phyloP scores from a whole-genome alignment of 2,888 invertebrate species.

The Fabriciana adippe region DNA sequence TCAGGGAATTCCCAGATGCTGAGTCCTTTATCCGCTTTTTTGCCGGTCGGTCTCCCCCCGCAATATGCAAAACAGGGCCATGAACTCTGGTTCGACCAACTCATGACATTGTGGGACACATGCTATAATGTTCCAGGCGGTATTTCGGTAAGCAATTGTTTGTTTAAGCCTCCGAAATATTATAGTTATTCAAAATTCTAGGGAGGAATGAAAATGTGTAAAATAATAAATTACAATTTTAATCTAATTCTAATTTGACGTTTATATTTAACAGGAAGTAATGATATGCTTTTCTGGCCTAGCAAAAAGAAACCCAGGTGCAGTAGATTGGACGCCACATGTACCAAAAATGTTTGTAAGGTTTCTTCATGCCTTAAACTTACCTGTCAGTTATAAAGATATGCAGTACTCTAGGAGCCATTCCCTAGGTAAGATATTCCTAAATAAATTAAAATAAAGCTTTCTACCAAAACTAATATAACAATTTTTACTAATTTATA shows the following conservation, averaged over 20 bases:
- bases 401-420: conserved; percentile 81
- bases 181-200: background rate
- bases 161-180: background rate
- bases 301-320: conserved; percentile 89
- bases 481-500: background rate
- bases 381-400: conserved; percentile 90
- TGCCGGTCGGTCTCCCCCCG: conserved; percentile 87
- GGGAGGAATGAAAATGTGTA: background rate
- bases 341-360: conserved; percentile 89
- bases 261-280: conserved; percentile 79
- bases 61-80: conserved; percentile 84
- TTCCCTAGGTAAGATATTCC: conserved; percentile 64
- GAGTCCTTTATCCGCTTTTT: conserved; percentile 86
- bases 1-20: conserved; percentile 80
- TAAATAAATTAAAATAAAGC: background rate
- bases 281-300: conserved; percentile 88
- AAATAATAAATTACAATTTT: too few relatives aligned
- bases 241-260: background rate
- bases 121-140: conserved; percentile 88
- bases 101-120: conserved; percentile 89
- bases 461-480: background rate
- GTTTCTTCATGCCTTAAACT: conserved; percentile 87
- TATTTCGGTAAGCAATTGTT: conserved; percentile 65
- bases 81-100: conserved; percentile 90
- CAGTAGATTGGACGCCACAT: conserved; percentile 93